Percentiles rank a stretch among this genome's conserved stretches.
Conservation (phyloP, 2,888 invertebrate genomes). For the Microdon myrmicae region DNA sequence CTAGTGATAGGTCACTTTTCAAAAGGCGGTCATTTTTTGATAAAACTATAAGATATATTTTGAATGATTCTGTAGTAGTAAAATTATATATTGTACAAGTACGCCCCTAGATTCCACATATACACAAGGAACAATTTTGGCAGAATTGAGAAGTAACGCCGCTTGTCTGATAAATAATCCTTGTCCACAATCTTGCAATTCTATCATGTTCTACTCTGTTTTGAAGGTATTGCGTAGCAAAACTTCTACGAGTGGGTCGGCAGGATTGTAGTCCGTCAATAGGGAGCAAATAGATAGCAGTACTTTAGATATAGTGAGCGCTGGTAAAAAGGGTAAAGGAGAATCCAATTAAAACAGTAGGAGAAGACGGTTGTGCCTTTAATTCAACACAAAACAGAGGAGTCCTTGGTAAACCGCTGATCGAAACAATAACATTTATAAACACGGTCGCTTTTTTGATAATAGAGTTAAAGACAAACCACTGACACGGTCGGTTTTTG, state of each 20-base stretch:
- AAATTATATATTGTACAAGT: slow-evolving; percentile 49
- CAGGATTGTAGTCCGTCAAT: slow-evolving; percentile 98
- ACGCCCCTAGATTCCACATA: slow-evolving; percentile 37
- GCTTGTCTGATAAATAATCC: slow-evolving; percentile 69
- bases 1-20: too few relatives aligned
- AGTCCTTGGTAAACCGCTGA: too few relatives aligned
- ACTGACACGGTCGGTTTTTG: too few relatives aligned
- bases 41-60: slow-evolving; percentile 52
- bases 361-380: too few relatives aligned
- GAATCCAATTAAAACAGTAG: too few relatives aligned
- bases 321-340: too few relatives aligned
- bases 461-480: too few relatives aligned
- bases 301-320: slow-evolving; percentile 97
- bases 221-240: slow-evolving; percentile 97
- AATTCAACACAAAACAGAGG: too few relatives aligned
- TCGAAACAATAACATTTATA: too few relatives aligned
- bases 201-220: slow-evolving; percentile 98
- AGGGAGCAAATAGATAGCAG: slow-evolving; percentile 97
- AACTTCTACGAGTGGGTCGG: slow-evolving; percentile 96
- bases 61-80: slow-evolving; percentile 48
- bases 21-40: too few relatives aligned
- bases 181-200: slow-evolving; percentile 98
- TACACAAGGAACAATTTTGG: slow-evolving; percentile 47
- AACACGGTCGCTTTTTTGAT: too few relatives aligned
- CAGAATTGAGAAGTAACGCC: slow-evolving; percentile 64